phyloP scores from a whole-genome alignment of 2,113 vertebrate species.

The Mesembrinibis cayennensis region DNA sequence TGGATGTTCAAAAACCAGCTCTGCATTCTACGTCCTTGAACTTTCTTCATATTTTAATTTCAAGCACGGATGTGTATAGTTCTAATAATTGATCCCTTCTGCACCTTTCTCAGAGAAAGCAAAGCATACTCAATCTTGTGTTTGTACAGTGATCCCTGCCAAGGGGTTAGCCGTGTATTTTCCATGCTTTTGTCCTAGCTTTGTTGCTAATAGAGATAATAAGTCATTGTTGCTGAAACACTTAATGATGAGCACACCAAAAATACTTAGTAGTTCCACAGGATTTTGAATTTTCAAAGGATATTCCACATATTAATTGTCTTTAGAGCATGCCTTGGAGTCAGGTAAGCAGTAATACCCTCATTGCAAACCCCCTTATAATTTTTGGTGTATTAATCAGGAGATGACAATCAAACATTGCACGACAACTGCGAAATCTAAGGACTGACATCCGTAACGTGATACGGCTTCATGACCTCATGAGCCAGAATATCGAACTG shows the following conservation, averaged over 20 bases:
- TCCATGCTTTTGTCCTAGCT: neutral
- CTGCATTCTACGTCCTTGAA: neutral
- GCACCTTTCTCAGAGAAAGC: neutral
- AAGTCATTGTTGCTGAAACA: neutral
- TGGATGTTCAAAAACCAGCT: neutral
- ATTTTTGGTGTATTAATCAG: neutral
- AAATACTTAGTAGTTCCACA: neutral
- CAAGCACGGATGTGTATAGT: neutral
- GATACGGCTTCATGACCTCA: neutral
- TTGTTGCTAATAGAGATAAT: neutral
- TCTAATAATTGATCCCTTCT: neutral
- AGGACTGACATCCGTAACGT: neutral
- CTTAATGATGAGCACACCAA: neutral
- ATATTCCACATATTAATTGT: neutral
- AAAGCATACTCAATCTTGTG: neutral
- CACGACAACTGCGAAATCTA: neutral
- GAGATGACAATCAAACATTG: neutral
- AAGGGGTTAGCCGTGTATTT: neutral
- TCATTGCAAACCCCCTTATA: neutral
- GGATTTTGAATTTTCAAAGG: neutral
- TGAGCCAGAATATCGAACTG: neutral
- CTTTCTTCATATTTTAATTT: conserved; percentile 9
- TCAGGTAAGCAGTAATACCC: neutral
- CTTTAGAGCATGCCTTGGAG: neutral
- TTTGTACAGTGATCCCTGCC: neutral